phyloP scores from a whole-genome alignment of 2,888 invertebrate species.

The Globia sparganii region DNA sequence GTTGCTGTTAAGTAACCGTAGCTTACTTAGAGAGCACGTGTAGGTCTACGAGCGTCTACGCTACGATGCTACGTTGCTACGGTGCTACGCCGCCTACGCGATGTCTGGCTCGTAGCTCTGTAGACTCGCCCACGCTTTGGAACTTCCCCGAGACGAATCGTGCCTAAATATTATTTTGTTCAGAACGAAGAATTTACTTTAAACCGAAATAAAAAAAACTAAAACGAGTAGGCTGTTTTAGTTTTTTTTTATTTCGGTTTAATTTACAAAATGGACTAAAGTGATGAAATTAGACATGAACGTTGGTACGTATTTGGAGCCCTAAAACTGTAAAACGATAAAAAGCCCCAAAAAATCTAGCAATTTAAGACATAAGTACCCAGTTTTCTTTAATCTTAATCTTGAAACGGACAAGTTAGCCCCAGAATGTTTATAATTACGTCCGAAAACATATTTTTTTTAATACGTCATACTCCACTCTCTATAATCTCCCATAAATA shows the following conservation, averaged over 20 bases:
- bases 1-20: constrained; percentile 26
- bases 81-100: constrained; percentile 86
- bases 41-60: constrained; percentile 79
- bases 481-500: no score
- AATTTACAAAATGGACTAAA: not conserved
- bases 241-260: not conserved
- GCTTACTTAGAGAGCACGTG: constrained; percentile 73
- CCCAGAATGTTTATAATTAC: not conserved
- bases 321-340: not conserved
- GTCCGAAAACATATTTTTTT: not conserved
- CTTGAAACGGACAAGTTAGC: not conserved
- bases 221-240: no score
- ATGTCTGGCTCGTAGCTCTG: constrained; percentile 85
- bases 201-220: no score
- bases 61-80: constrained; percentile 83
- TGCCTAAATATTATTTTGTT: constrained; percentile 52
- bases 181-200: not conserved
- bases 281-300: not conserved
- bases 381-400: not conserved
- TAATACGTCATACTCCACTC: not conserved
- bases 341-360: not conserved
- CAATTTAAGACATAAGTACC: no score
- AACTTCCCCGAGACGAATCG: constrained; percentile 69
- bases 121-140: constrained; percentile 88
- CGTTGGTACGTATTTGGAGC: no score